Evolutionary conservation across 2,797 vertebrate species (phyloP).

Genomic region (Sebastes hubbsi): DNA sequence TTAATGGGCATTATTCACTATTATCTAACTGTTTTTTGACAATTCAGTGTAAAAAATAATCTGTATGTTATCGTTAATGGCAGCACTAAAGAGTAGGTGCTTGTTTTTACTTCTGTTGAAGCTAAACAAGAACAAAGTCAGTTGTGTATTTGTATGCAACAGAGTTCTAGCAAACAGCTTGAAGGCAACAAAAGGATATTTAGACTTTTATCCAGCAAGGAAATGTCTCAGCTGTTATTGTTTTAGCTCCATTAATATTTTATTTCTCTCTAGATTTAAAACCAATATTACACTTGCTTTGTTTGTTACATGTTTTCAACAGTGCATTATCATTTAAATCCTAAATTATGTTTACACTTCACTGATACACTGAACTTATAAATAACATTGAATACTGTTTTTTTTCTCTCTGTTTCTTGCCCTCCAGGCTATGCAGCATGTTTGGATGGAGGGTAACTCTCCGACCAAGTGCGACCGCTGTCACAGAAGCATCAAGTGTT

Average conservation of each 20-base stretch:
- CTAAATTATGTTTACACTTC: neutral
- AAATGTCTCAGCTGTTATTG: neutral
- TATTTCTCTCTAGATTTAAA: neutral
- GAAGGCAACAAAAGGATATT: neutral
- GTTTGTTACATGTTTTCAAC: too few relatives aligned
- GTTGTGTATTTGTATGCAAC: neutral
- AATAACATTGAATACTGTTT: too few relatives aligned
- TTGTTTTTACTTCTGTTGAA: neutral
- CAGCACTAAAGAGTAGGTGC: neutral
- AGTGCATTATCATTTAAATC: too few relatives aligned
- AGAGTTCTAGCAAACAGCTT: neutral
- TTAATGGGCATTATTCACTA: neutral
- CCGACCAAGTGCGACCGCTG: conserved; percentile 92
- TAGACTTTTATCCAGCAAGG: neutral
- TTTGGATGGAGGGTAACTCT: conserved; percentile 96
- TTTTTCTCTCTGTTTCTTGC: neutral
- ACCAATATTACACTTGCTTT: too few relatives aligned
- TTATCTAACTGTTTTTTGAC: neutral
- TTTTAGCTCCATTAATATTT: neutral
- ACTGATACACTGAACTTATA: too few relatives aligned
- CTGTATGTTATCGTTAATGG: neutral
- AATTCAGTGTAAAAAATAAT: neutral
- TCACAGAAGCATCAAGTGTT: conserved; percentile 95
- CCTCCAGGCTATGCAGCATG: conserved; percentile 92
- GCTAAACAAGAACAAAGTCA: neutral